These are phyloP conservation scores for Ranitomeya variabilis DNA, from an alignment of 2,113 vertebrate genomes.

Conservation along the genomic window DNA sequence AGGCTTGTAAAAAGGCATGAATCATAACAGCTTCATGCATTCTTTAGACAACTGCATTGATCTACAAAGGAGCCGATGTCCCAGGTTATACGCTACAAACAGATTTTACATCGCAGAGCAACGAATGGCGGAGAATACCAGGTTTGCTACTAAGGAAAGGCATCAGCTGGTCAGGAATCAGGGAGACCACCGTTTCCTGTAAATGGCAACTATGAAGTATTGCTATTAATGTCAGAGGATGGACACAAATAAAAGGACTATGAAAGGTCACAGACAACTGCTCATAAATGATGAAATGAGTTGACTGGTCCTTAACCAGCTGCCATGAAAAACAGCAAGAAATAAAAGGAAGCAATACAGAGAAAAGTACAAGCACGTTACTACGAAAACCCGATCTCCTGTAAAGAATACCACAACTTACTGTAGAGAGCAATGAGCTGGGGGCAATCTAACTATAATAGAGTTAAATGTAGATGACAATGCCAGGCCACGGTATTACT, in stretches of 20 bases:
- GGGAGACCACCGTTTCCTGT: background rate
- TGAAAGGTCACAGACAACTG: background rate
- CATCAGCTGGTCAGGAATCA: background rate
- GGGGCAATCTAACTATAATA: no score
- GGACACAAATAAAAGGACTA: background rate
- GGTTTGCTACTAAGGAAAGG: background rate
- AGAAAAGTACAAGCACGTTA: background rate
- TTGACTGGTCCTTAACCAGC: background rate
- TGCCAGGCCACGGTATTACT: no score
- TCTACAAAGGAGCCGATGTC: background rate
- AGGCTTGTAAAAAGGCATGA: no score
- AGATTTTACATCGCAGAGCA: background rate
- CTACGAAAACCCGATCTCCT: background rate
- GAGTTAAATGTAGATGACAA: no score
- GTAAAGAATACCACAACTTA: background rate
- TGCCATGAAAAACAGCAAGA: background rate
- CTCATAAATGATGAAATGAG: background rate
- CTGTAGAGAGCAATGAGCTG: no score
- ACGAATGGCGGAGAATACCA: background rate
- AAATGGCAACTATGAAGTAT: background rate
- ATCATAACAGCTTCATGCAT: no score
- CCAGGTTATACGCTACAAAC: background rate
- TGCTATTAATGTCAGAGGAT: background rate
- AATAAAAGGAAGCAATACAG: background rate
- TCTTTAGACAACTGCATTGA: background rate